Evolutionary conservation across 2,113 vertebrate genomes (phyloP).

Genomic region (Xerus inauris): DNA sequence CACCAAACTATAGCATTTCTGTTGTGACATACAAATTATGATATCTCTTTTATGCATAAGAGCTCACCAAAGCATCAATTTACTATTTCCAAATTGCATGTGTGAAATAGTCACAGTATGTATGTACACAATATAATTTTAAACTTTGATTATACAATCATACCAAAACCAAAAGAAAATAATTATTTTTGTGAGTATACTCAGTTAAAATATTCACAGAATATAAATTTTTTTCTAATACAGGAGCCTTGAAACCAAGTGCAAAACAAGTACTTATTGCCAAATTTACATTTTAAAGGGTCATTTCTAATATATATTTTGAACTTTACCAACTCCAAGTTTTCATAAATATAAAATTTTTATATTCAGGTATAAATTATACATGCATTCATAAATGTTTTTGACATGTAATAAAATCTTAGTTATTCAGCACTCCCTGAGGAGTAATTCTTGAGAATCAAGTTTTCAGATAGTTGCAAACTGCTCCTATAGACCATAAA

Average conservation of each 20-base stretch:
- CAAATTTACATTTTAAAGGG: neutral
- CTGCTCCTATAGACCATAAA: neutral
- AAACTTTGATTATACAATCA: slow-evolving; percentile 13
- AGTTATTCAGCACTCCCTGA: neutral
- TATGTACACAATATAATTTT: neutral
- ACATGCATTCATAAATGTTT: slow-evolving; percentile 17
- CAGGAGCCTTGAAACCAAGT: neutral
- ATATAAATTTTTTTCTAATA: neutral
- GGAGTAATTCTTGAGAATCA: neutral
- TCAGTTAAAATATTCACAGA: slow-evolving; percentile 47
- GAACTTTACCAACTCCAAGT: slow-evolving; percentile 1
- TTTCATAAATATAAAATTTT: slow-evolving; percentile 13
- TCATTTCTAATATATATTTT: neutral
- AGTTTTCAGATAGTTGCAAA: neutral
- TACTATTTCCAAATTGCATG: neutral
- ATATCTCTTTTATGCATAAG: neutral
- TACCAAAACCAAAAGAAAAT: slow-evolving; percentile 38
- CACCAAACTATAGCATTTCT: neutral
- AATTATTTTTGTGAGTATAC: neutral
- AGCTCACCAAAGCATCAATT: slow-evolving; percentile 35
- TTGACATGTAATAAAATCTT: slow-evolving; percentile 35
- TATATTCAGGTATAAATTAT: slow-evolving; percentile 12
- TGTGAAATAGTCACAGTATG: neutral
- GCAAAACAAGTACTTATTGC: neutral
- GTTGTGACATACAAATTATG: neutral